These are phyloP conservation scores for Cossypha niveicapilla DNA, from an alignment of 2,797 vertebrate genomes.

Conservation along the genomic window DNA sequence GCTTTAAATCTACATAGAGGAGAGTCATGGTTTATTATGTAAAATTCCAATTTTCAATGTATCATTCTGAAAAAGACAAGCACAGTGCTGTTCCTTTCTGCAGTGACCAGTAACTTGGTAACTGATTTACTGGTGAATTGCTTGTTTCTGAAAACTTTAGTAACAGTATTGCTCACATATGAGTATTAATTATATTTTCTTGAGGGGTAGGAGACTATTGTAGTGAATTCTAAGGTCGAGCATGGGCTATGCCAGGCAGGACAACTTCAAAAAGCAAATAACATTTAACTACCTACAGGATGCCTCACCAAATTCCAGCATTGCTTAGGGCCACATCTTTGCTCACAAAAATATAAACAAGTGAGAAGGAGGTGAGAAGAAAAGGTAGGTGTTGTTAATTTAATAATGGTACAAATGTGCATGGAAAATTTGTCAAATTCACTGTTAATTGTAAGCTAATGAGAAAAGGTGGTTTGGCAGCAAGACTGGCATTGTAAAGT, in stretches of 20 bases:
- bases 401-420: neutral
- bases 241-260: neutral
- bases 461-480: neutral
- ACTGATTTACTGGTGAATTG: neutral
- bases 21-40: neutral
- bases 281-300: neutral
- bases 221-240: neutral
- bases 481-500: neutral
- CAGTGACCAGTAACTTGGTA: neutral
- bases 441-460: neutral
- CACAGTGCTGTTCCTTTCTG: neutral
- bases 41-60: neutral
- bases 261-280: neutral
- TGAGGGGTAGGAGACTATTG: neutral
- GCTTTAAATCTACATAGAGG: constrained; percentile 84
- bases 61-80: neutral
- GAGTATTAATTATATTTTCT: neutral
- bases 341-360: neutral
- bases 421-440: neutral
- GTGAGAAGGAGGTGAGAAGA: neutral
- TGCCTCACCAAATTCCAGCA: neutral
- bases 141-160: neutral
- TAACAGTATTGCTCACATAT: neutral
- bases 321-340: neutral
- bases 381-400: neutral